phyloP scores from a whole-genome alignment of 2,113 vertebrate genomes.

The Ceyx cyanopectus region DNA sequence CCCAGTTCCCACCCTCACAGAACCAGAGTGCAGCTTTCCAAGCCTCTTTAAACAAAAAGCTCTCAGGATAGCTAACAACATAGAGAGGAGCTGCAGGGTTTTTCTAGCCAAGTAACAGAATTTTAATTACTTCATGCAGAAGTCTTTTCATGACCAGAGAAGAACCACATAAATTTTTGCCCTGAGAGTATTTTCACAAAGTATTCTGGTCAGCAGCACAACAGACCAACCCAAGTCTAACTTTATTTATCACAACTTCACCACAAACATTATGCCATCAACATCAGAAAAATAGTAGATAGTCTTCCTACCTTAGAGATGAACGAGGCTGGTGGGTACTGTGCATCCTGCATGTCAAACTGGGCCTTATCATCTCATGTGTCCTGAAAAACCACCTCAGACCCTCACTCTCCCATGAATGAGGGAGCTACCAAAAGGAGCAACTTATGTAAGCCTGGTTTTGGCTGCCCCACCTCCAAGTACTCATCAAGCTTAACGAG shows the following conservation, averaged over 20 bases:
- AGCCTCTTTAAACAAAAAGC: not conserved
- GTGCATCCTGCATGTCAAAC: accelerated
- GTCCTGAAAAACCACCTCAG: not conserved
- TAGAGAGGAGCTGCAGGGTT: not conserved
- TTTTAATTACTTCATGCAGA: not conserved
- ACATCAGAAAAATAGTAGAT: not conserved
- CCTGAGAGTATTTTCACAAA: not conserved
- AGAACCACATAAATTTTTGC: not conserved
- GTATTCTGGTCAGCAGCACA: accelerated
- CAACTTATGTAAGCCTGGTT: not conserved
- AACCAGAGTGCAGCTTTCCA: not conserved
- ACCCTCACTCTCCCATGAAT: not conserved
- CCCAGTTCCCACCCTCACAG: not conserved
- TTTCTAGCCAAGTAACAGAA: not conserved
- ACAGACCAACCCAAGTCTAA: not conserved
- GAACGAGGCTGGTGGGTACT: accelerated
- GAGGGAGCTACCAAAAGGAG: not conserved
- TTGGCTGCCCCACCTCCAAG: not conserved
- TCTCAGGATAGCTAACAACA: not conserved
- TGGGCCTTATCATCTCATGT: accelerated
- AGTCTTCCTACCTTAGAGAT: not conserved
- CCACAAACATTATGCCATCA: not conserved
- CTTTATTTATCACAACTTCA: not conserved
- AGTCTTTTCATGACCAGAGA: not conserved
- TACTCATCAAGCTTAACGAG: not conserved